A percentile compares a stretch with the other conserved stretches of the same genome.
These are phyloP conservation scores for Phasia obesa DNA, from an alignment of 2,888 invertebrate genomes.

Conservation along the genomic window DNA sequence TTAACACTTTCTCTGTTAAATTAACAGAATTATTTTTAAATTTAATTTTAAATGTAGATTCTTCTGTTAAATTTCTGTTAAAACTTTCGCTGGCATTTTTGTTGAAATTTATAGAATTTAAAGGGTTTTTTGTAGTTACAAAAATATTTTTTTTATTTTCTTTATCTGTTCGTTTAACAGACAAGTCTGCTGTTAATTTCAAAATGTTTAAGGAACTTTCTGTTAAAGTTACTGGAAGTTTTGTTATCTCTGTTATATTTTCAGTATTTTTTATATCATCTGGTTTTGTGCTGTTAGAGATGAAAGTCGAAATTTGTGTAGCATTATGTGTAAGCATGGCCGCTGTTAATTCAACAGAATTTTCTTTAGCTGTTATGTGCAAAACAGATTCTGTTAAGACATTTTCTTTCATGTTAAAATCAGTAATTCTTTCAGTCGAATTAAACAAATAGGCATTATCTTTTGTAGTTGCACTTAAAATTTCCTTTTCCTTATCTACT, in stretches of 20 bases:
- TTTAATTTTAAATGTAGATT: background rate
- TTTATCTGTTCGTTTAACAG: background rate
- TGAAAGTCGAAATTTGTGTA: no score
- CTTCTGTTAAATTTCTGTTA: no score
- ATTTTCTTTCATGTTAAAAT: background rate
- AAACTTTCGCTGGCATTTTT: no score
- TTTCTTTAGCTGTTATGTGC: background rate
- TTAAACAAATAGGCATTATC: background rate
- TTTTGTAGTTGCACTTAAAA: background rate
- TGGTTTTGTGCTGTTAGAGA: background rate
- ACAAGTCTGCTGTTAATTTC: no score
- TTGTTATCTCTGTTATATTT: background rate
- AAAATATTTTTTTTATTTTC: background rate
- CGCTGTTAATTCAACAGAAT: slow-evolving; percentile 9
- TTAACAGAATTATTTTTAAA: background rate
- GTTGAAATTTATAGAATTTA: no score
- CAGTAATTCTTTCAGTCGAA: background rate
- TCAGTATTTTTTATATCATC: no score
- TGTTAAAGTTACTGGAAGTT: background rate
- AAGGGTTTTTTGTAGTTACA: no score
- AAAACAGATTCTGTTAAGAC: background rate
- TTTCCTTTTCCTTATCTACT: background rate
- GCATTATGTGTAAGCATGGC: background rate
- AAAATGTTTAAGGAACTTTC: background rate
- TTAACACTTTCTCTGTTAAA: background rate